Conservation (phyloP, 2,113 vertebrate genomes). For the Scopus umbretta region DNA sequence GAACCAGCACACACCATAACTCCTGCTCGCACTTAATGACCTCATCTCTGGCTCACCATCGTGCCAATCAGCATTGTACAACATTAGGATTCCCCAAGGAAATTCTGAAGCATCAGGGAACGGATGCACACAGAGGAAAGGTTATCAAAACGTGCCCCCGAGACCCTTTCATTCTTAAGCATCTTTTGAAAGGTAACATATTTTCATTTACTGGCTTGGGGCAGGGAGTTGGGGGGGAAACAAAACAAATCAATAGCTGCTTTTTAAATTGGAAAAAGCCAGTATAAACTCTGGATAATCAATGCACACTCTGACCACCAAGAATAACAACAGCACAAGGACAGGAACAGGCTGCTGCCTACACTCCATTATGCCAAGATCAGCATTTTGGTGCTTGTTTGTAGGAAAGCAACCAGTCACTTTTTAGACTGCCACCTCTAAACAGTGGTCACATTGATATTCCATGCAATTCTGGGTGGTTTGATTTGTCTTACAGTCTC, state of each 20-base stretch:
- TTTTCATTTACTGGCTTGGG: not conserved
- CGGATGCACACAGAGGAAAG: not conserved
- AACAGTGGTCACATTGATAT: not conserved
- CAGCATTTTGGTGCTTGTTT: not conserved
- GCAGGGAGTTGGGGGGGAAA: too few relatives aligned
- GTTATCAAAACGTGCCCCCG: not conserved
- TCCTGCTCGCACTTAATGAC: not conserved
- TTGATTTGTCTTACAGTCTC: not conserved
- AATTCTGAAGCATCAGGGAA: not conserved
- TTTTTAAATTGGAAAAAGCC: not conserved
- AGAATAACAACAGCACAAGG: not conserved
- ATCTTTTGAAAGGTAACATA: not conserved
- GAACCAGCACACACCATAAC: not conserved
- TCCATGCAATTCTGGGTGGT: not conserved
- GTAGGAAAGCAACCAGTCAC: not conserved
- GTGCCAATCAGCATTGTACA: not conserved
- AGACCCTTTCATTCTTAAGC: not conserved
- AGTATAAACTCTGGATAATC: not conserved
- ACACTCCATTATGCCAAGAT: not conserved
- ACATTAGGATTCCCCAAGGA: not conserved
- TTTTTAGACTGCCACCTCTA: not conserved
- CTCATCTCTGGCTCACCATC: accelerated
- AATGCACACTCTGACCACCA: not conserved
- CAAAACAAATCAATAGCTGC: not conserved
- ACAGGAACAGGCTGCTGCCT: not conserved